Evolutionary conservation across 2,113 vertebrate genomes (phyloP), one percentile per base, ranked within the genome.

Genomic region (Mesitornis unicolor): DNA sequence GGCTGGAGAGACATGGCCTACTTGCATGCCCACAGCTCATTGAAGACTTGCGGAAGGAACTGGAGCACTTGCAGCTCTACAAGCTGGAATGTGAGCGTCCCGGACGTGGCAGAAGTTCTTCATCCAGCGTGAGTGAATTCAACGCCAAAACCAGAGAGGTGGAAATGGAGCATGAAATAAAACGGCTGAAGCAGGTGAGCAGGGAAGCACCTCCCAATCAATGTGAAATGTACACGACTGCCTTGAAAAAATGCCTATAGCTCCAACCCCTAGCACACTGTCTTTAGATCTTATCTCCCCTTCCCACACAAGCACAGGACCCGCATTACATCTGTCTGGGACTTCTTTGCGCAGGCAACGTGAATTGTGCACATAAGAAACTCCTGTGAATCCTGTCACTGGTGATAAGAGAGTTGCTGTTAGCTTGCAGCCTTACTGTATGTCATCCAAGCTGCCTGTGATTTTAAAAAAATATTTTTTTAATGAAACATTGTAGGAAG

Each of bases 151-250:
- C 98, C 81, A 98, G 99, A 13, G 99, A 99, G 97, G 97, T 98
- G 87, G 99, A 99, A 95, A 98, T 99, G 74, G 99, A 99, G 92
- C 98, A 99, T 4, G 99, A 99, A 93, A 98, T 99, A 97, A 99
- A 99, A 95, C 98, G 99, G 60, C 98, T 99, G 57, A 99, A 99
- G 97, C 99, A 99, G 99, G 99, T 99, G 97, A 94, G 95, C 43
- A 47, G 56, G 43, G 38, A 61, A 54, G 56, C 38, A 43, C 35
- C 21, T 80, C 71, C 26, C 2, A 0, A 9, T 50, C 54, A 22
- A 6, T 18, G 8, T 45, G 36, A 78, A 47, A 45, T 3, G 7
- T 22, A 16, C 33, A 57, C 92, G n/a, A 42, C 60, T 60, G 38
- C 64, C 67, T 65, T 67, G 85, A 38, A 50, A 64, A 73, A 83